Percentiles rank a stretch among this genome's conserved stretches.
These are phyloP conservation scores for Anodontia alba DNA, from an alignment of 2,888 invertebrate species.

Conservation along the genomic window DNA sequence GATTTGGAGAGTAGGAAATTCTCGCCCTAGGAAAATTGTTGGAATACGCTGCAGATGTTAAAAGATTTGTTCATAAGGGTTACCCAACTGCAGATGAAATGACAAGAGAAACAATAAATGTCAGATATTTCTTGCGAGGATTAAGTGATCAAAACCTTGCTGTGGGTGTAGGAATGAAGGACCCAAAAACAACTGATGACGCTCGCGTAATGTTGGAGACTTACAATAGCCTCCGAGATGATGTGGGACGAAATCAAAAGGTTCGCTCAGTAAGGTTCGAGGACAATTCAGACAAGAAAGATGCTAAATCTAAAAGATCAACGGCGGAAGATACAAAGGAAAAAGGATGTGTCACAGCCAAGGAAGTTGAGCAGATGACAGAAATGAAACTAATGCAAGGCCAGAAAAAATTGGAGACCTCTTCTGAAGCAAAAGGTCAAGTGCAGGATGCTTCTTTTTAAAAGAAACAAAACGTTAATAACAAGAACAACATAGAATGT, in stretches of 20 bases:
- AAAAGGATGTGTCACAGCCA: neutral
- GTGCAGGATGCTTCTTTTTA: neutral
- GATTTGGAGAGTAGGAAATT: slow-evolving; percentile 41
- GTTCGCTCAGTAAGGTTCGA: neutral
- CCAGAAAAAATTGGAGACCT: too few species aligned
- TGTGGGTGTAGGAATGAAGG: slow-evolving; percentile 50
- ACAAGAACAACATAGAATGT: slow-evolving; percentile 5
- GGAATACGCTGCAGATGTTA: slow-evolving; percentile 46
- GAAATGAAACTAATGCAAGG: too few species aligned
- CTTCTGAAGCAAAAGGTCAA: neutral
- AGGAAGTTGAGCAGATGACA: neutral
- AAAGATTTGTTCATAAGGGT: slow-evolving; percentile 31
- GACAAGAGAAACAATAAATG: slow-evolving; percentile 43
- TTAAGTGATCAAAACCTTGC: slow-evolving; percentile 32
- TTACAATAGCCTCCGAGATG: slow-evolving; percentile 48
- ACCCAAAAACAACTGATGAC: slow-evolving; percentile 48
- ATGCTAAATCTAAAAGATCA: neutral
- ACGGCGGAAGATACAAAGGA: slow-evolving; percentile 20
- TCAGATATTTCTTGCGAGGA: slow-evolving; percentile 48
- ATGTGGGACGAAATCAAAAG: slow-evolving; percentile 14
- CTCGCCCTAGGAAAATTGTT: slow-evolving; percentile 29
- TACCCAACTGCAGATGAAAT: slow-evolving; percentile 35
- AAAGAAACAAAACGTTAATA: neutral
- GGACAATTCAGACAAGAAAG: neutral
- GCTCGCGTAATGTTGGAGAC: slow-evolving; percentile 44